These are phyloP conservation scores for Drosophila prolongata DNA, from an alignment of 2,888 invertebrate species.

Conservation along the genomic window DNA sequence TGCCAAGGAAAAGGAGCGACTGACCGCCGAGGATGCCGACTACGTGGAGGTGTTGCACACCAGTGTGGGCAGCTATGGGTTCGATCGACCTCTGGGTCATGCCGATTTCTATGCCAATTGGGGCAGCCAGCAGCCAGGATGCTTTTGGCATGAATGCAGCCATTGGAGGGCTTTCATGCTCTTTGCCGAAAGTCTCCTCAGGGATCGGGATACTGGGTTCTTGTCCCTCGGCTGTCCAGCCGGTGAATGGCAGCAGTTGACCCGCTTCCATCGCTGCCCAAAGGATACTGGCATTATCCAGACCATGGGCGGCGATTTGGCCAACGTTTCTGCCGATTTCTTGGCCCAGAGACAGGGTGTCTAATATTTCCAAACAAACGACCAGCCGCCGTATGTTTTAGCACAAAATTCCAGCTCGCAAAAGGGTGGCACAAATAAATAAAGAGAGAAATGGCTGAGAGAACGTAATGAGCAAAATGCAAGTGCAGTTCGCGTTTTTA, in stretches of 20 bases:
- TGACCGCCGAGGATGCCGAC: constrained; percentile 87
- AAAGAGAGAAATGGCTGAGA: constrained; percentile 22
- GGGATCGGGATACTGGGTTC: constrained; percentile 40
- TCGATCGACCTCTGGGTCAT: constrained; percentile 85
- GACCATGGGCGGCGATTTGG: constrained; percentile 74
- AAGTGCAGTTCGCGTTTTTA: constrained; percentile 74
- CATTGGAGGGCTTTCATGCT: constrained; percentile 81
- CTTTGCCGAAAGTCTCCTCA: constrained; percentile 67
- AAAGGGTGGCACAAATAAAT: constrained; percentile 29
- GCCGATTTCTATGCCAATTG: constrained; percentile 87
- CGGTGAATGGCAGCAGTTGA: constrained; percentile 70
- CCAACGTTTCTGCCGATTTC: constrained; percentile 49
- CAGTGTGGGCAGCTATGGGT: constrained; percentile 85
- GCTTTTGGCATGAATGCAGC: constrained; percentile 83
- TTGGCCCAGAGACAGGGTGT: constrained; percentile 69
- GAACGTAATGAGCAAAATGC: constrained; percentile 53
- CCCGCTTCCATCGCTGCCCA: constrained; percentile 65
- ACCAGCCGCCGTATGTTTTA: constrained; percentile 63
- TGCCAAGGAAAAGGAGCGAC: constrained; percentile 71
- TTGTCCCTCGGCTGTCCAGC: constrained; percentile 68
- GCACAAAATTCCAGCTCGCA: constrained; percentile 17
- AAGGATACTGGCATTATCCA: constrained; percentile 51
- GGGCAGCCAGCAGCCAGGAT: constrained; percentile 87
- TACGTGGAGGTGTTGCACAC: constrained; percentile 92
- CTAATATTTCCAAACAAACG: constrained; percentile 77